phyloP scores from a whole-genome alignment of 2,797 vertebrate genomes.

The Typhlichthys eigenmanni region DNA sequence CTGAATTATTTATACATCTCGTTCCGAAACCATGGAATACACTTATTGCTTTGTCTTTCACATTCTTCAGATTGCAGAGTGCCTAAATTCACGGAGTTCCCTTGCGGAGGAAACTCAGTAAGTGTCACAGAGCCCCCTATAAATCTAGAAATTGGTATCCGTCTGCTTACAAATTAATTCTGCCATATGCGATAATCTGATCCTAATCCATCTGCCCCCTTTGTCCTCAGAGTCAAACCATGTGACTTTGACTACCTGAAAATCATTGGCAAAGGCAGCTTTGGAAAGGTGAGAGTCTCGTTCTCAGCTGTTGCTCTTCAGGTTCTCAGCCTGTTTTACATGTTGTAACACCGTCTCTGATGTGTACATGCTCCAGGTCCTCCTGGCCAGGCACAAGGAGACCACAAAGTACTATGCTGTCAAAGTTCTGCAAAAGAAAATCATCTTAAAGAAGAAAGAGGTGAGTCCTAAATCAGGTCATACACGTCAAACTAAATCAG shows the following conservation, averaged over 20 bases:
- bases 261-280: constrained; percentile 84
- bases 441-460: constrained; percentile 85
- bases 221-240: constrained; percentile 73
- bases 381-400: constrained; percentile 81
- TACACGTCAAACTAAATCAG: too few species aligned
- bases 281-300: constrained; percentile 74
- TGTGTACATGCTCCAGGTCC: constrained; percentile 63
- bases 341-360: neutral
- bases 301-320: rapidly evolving
- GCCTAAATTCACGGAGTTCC: constrained; percentile 63
- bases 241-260: constrained; percentile 82
- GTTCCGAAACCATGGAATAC: neutral
- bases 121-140: constrained; percentile 41
- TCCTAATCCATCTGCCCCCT: neutral
- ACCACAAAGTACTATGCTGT: constrained; percentile 77
- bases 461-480: constrained; percentile 38
- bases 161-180: neutral
- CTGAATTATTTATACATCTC: neutral
- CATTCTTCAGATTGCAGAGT: constrained; percentile 55
- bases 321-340: neutral
- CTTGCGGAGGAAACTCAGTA: constrained; percentile 79
- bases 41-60: neutral
- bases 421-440: constrained; percentile 84
- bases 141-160: neutral
- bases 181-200: constrained; percentile 1